Conservation (phyloP, 2,888 invertebrate genomes). For the Nemoura dubitans region DNA sequence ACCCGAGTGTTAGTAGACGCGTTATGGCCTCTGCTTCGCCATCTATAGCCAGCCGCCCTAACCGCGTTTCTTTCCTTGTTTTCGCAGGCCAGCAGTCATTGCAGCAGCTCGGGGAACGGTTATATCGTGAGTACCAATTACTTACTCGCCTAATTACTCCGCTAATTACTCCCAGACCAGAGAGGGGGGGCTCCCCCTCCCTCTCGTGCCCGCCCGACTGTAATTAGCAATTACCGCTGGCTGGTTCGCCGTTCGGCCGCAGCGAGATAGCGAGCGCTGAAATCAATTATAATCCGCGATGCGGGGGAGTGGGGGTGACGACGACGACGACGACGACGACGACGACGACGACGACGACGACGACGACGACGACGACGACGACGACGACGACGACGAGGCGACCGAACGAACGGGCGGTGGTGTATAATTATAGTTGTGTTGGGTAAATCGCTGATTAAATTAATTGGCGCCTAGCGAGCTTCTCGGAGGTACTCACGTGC, state of each 20-base stretch:
- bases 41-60: background rate
- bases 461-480: background rate
- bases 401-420: background rate
- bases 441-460: slow-evolving; percentile 25
- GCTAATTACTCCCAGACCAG: slow-evolving; percentile 1
- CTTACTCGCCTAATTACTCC: slow-evolving; percentile 26
- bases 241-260: background rate
- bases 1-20: no score
- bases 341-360: no score
- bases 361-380: no score
- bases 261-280: slow-evolving; percentile 23
- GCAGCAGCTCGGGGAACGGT: slow-evolving; percentile 93
- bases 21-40: no score
- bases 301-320: background rate
- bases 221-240: slow-evolving; percentile 35
- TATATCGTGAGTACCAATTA: slow-evolving; percentile 85
- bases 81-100: slow-evolving; percentile 85
- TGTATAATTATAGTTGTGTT: background rate
- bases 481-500: background rate
- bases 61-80: background rate
- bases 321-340: no score
- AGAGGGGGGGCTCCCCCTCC: background rate
- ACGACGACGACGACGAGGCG: no score
- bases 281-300: slow-evolving; percentile 24
- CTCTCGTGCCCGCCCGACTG: background rate